Percentiles rank a stretch among this genome's conserved stretches.
These are phyloP conservation scores for Caradrina kadenii DNA, from an alignment of 2,888 invertebrate species.

Conservation along the genomic window DNA sequence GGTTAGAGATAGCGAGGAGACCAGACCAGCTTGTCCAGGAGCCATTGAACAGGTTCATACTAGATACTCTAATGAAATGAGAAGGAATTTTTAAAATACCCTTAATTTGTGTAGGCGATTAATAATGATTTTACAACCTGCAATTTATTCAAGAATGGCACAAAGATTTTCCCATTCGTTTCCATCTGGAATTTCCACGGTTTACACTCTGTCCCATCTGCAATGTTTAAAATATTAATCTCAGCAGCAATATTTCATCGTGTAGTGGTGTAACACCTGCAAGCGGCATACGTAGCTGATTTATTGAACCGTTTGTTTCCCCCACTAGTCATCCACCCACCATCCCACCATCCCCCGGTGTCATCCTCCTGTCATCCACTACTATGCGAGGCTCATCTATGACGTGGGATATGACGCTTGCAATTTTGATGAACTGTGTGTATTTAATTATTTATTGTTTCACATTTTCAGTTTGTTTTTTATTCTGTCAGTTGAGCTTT, in stretches of 20 bases:
- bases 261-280: conserved; percentile 81
- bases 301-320: conserved; percentile 81
- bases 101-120: too few relatives aligned
- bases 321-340: conserved; percentile 61
- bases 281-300: conserved; percentile 79
- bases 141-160: background rate
- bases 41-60: too few relatives aligned
- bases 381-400: conserved; percentile 31
- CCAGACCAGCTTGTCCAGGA: too few relatives aligned
- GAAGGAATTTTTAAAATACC: too few relatives aligned
- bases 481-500: background rate
- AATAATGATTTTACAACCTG: too few relatives aligned
- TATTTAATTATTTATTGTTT: conserved; percentile 15
- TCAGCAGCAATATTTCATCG: conserved; percentile 76
- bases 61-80: too few relatives aligned
- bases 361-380: conserved; percentile 52
- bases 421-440: conserved; percentile 47
- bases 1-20: too few relatives aligned
- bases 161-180: conserved; percentile 16
- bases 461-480: background rate
- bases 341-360: conserved; percentile 39
- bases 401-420: conserved; percentile 53
- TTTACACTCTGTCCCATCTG: conserved; percentile 44
- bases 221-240: conserved; percentile 65
- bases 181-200: background rate